phyloP scores from a whole-genome alignment of 2,888 invertebrate species.

The Napeogenes sylphis region DNA sequence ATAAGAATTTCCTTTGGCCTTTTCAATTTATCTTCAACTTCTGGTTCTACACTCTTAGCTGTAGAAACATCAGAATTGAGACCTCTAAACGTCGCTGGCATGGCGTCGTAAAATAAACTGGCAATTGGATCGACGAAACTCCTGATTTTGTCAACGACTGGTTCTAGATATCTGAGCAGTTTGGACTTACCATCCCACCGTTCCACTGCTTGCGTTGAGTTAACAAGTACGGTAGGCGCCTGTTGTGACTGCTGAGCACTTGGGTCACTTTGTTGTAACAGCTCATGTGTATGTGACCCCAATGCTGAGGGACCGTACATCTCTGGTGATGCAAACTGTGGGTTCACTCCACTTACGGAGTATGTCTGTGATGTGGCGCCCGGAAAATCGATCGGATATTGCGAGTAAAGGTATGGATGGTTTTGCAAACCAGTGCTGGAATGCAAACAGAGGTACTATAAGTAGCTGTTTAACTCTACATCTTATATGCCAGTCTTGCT shows the following conservation, averaged over 20 bases:
- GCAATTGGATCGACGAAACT: conserved; percentile 64
- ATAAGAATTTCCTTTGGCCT: conserved; percentile 61
- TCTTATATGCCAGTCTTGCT: conserved; percentile 8
- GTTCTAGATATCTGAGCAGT: conserved; percentile 68
- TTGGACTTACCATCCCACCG: conserved; percentile 76
- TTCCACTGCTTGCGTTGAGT: conserved; percentile 67
- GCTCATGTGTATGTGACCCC: conserved; percentile 62
- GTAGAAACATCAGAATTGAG: conserved; percentile 62
- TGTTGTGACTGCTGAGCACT: conserved; percentile 76
- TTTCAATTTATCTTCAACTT: conserved; percentile 45
- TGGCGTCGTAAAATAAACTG: conserved; percentile 61
- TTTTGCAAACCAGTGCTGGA: conserved; percentile 74
- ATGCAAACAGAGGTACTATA: conserved; percentile 55
- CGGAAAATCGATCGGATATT: conserved; percentile 76
- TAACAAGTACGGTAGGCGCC: conserved; percentile 62
- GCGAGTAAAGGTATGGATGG: conserved; percentile 73
- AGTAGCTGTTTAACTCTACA: conserved; percentile 4
- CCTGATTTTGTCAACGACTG: conserved; percentile 59
- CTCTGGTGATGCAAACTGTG: conserved; percentile 70
- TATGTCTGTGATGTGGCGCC: conserved; percentile 75
- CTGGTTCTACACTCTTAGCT: conserved; percentile 49
- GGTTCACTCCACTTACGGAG: conserved; percentile 72
- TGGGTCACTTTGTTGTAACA: conserved; percentile 66
- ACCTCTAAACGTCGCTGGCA: conserved; percentile 66
- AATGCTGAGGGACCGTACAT: conserved; percentile 68